A percentile compares a stretch with the other conserved stretches of the same genome.
phyloP scores from a whole-genome alignment of 2,888 invertebrate genomes.

The Drosophila pegasa region DNA sequence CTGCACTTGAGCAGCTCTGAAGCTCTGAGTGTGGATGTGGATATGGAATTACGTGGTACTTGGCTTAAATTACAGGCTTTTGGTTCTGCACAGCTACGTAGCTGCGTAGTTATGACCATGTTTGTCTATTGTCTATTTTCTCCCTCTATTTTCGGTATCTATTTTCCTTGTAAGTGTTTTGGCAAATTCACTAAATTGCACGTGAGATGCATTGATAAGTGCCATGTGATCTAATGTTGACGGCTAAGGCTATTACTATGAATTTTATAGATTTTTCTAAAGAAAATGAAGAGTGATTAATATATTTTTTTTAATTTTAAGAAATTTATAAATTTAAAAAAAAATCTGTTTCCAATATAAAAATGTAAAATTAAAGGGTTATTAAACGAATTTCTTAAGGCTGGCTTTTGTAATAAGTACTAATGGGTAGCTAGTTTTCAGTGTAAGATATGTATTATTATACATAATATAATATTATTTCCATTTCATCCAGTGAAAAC shows the following conservation, averaged over 20 bases:
- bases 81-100: constrained; percentile 11
- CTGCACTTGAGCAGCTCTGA: constrained; percentile 18
- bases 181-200: constrained; percentile 72
- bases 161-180: constrained; percentile 59
- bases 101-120: constrained; percentile 52
- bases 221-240: constrained; percentile 37
- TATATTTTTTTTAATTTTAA: neutral
- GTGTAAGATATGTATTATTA: too few species aligned
- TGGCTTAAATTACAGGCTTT: constrained; percentile 57
- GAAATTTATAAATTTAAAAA: neutral
- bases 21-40: constrained; percentile 22
- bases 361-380: too few species aligned
- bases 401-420: too few species aligned
- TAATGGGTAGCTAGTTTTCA: too few species aligned
- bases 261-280: neutral
- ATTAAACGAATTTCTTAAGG: too few species aligned
- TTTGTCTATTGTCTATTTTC: constrained; percentile 39
- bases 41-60: constrained; percentile 40
- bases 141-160: constrained; percentile 6
- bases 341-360: neutral
- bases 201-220: constrained; percentile 68
- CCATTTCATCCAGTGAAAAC: neutral
- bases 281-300: neutral
- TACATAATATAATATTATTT: too few species aligned
- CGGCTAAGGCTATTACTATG: neutral